A percentile compares a stretch with the other conserved stretches of the same genome.
phyloP scores from a whole-genome alignment of 2,113 vertebrate species.

The Semnopithecus entellus region DNA sequence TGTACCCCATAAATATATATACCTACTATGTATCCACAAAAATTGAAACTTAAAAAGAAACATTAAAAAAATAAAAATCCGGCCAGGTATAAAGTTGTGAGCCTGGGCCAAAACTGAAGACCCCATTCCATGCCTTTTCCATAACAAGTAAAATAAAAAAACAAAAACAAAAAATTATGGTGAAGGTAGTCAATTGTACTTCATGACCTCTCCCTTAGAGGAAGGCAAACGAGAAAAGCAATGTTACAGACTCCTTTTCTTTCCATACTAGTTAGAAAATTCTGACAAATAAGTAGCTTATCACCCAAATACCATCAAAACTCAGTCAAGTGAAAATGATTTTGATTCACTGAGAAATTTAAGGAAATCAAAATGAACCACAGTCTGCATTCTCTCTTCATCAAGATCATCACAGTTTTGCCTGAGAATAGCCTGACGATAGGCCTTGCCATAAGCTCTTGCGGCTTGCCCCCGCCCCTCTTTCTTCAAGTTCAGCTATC shows the following conservation, averaged over 20 bases:
- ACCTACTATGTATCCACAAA: no score
- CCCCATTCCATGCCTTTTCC: background rate
- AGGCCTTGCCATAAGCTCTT: background rate
- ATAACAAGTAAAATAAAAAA: constrained; percentile 5
- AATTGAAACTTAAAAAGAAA: no score
- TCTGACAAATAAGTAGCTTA: constrained; percentile 61
- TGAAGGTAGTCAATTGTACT: background rate
- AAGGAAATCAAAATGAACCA: constrained; percentile 44
- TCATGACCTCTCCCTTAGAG: constrained; percentile 39
- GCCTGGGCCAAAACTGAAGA: constrained; percentile 18
- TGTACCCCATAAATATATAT: no score
- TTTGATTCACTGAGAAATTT: constrained; percentile 59
- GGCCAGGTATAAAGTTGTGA: background rate
- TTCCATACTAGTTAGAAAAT: constrained; percentile 52
- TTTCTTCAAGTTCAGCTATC: constrained; percentile 14
- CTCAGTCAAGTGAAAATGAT: constrained; percentile 55
- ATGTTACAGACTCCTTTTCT: constrained; percentile 36
- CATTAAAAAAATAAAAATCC: background rate
- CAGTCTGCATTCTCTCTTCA: constrained; percentile 13
- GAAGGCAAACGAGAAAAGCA: constrained; percentile 40
- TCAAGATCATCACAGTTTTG: background rate
- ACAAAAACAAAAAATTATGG: background rate
- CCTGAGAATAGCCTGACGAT: background rate
- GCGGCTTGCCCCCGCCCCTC: background rate
- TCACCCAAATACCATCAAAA: constrained; percentile 50